These are phyloP conservation scores for Frankliniella intonsa DNA, from an alignment of 2,888 invertebrate species.

Conservation along the genomic window DNA sequence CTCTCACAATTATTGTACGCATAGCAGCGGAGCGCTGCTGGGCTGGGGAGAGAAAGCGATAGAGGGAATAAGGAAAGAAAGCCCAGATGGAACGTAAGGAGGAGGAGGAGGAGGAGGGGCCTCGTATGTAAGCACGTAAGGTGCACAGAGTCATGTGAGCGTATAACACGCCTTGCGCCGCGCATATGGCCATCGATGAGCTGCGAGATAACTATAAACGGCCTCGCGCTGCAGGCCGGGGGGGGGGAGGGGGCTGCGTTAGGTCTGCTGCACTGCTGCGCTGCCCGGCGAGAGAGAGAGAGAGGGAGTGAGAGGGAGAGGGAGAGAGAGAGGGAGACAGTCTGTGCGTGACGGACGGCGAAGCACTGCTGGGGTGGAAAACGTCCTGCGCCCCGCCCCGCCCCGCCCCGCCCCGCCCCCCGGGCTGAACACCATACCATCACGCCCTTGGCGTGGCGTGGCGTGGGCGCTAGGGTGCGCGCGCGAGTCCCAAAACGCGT, in stretches of 20 bases:
- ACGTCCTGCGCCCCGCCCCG: not conserved
- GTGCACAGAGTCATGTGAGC: constrained; percentile 24
- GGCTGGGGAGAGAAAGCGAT: not conserved
- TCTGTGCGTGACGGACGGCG: not conserved
- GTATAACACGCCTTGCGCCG: constrained; percentile 18
- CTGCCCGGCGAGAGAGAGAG: no score
- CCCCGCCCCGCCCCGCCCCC: not conserved
- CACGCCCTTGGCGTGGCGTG: no score
- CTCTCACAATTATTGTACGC: no score
- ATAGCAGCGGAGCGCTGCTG: no score
- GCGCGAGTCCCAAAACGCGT: no score
- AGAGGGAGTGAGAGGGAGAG: no score
- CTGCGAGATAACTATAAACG: constrained; percentile 22
- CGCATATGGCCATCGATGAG: constrained; percentile 26
- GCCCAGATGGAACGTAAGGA: not conserved
- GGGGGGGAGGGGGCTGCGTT: not conserved
- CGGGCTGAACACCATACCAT: not conserved
- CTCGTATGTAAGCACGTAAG: constrained; percentile 2
- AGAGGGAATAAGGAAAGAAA: not conserved
- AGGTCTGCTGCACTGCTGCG: not conserved
- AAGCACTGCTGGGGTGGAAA: no score
- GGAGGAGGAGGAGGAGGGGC: not conserved
- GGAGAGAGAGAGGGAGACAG: not conserved
- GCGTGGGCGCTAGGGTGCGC: no score
- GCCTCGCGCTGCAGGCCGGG: not conserved